Base-by-base conservation (phyloP, 2,113 vertebrate genomes). In the Craseonycteris thonglongyai region DNA sequence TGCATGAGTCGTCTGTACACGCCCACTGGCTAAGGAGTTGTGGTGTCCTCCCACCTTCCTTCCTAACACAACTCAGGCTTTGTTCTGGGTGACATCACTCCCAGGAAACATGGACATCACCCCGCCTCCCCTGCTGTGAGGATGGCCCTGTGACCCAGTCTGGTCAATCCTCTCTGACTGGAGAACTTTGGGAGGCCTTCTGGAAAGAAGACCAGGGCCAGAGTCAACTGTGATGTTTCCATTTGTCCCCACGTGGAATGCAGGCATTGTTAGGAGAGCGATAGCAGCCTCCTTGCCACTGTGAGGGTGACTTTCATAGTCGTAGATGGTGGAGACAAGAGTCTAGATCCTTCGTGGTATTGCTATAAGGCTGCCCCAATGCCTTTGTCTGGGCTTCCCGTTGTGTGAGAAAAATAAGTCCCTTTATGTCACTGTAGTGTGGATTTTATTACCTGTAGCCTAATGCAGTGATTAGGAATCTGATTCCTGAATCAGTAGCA, bases 1-100 rank as follows among this genome's bases (percentile, higher is more conserved):
- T 24, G 59, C 0, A 2, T 45, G 35, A 28, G 19, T 10, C 16
- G 45, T 33, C 13, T 24, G 3, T 10, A 0, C 13, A 21, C 4
- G 33, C 56, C 51, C 24, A n/a, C 61, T 7, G 21, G 63, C 61
- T 47, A 15, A 76, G 74, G 40, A 81, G 42, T 5, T 42, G 28
- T 26, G 68, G 33, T 14, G 3, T 42, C 26, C 35, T 66, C 33
- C 45, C 26, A 5, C 6, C 33, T 80, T 35, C 10, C 51, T 85
- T 30, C 38, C 14, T 54, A 26, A n/a, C 16, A 24, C 58, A 42
- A 33, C 69, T 15, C 7, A 26, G 1, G 69, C 72, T 82, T 63
- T 66, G 38, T 90, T 66, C 88, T n/a, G 30, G 63, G 38, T 49
- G 65, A 38, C 35, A 21, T 1, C 3, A 16, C 0, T 38, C n/a